A percentile compares a stretch with the other conserved stretches of the same genome.
Evolutionary conservation across 2,888 invertebrate genomes (phyloP).

Genomic region (Chrysomela aeneicollis): DNA sequence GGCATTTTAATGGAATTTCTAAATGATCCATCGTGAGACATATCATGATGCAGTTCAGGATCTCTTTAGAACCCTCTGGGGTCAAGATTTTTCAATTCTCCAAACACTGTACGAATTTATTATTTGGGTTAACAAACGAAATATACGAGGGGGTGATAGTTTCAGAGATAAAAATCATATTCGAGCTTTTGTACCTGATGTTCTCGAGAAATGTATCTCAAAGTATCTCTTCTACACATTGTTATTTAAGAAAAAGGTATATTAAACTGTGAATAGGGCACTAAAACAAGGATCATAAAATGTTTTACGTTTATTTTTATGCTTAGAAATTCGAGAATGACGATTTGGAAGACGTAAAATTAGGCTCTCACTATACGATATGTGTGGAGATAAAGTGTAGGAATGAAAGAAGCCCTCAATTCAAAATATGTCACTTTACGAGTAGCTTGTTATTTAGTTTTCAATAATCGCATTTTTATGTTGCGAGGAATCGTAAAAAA

Average conservation of each 20-base stretch:
- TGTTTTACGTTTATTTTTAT: slow-evolving; percentile 51
- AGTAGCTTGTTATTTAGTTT: slow-evolving; percentile 15
- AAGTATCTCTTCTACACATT: slow-evolving; percentile 45
- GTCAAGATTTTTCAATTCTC: no score
- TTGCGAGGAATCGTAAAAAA: not conserved
- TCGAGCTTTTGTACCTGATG: not conserved
- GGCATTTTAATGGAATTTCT: no score
- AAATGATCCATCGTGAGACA: no score
- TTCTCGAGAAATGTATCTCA: slow-evolving; percentile 17
- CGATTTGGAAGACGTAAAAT: slow-evolving; percentile 50
- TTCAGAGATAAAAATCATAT: not conserved
- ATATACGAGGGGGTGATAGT: no score
- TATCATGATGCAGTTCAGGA: no score
- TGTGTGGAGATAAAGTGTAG: slow-evolving; percentile 45
- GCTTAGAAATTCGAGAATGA: slow-evolving; percentile 49
- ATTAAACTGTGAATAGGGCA: slow-evolving; percentile 44
- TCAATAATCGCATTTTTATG: slow-evolving; percentile 10
- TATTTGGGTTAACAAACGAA: no score
- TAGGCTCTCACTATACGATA: slow-evolving; percentile 47
- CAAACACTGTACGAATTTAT: not conserved
- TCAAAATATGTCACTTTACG: slow-evolving; percentile 40
- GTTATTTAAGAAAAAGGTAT: slow-evolving; percentile 43
- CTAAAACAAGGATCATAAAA: slow-evolving; percentile 48
- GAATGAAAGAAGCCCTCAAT: slow-evolving; percentile 29
- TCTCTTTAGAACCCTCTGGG: no score